Base-by-base conservation (phyloP, 2,113 vertebrate species). In the Apus apus region DNA sequence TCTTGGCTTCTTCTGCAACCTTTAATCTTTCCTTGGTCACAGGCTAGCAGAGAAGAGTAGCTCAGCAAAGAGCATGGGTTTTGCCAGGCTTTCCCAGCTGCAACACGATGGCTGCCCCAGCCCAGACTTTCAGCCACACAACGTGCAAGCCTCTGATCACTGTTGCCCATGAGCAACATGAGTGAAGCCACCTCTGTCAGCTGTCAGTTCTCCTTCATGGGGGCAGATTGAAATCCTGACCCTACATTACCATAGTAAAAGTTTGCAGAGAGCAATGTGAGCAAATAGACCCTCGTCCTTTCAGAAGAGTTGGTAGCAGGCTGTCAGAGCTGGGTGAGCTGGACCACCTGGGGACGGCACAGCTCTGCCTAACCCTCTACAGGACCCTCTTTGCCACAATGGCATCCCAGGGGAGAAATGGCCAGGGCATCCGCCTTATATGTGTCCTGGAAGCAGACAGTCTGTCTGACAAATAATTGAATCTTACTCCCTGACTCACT, bases 81-180 rank as follows among this genome's bases (percentile, higher is more conserved):
- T 92, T 43, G 25, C 27, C 43, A 53, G 23, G 23, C 23, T 80
- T 4, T 64, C 32, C 38, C 20, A 53, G 32, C 6, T 57, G 61
- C 46, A 75, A 23, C 9, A 6, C 1, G 2, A 43, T 15, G 46
- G 36, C 30, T 80, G 67, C 11, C 57, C 30, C 38, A 38, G 38
- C 15, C 10, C 29, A n/a, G 19, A 32, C 14, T n/a, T 50, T 45
- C 38, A 54, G 60, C 48, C 27, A 3, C 29, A n/a, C 16, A 22
- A 25, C 10, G 7, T 9, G 6, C 0, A 2, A 15, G 29, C 45
- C 13, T 11, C 36, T 1, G 1, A 68, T 22, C 16, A 21, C 40
- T 0, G 1, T 38, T 11, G 14, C 19, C 15, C 34, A 30, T 23
- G 30, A 57, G 54, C 19, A 64, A 18, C 4, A 2, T 1, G 1